Evolutionary conservation across 2,797 vertebrate species (phyloP), one percentile per base, ranked within the genome.

Genomic region (Chloroceryle inda): DNA sequence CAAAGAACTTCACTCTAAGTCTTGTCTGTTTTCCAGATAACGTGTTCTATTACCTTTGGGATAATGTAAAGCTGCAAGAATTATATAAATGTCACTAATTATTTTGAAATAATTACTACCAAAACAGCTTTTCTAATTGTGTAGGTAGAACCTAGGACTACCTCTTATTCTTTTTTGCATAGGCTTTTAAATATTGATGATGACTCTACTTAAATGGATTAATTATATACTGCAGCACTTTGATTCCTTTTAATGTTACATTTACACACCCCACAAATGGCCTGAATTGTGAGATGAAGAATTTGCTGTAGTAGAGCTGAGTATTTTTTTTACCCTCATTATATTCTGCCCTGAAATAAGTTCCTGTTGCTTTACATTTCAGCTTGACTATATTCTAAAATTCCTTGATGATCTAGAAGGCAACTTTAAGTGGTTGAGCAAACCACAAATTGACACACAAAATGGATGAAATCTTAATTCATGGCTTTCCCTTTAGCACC

Each of bases 241-340:
- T 94, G 96, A 86, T 97, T 97, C 84, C 67, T 84, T 59, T 80
- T 92, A 91, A 91, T 94, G 93, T 84, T 94, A 45, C 93, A 85
- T 96, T 94, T 95, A 75, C 63, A 95, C 95, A 96, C 97, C 96
- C 69, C 96, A 89, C 77, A 94, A 91, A 74, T 92, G 78, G 76
- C 82, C 85, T 62, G 52, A 74, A 87, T 66, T 88, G 44, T 49
- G 85, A 63, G 68, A 64, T 95, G 75, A 87, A 79, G 59, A 95
- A 94, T 89, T 74, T 68, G 49, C 74, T 89, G 24, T 73, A 67
- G 69, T 23, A 49, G 50, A 44, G 77, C 31, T 71, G 85, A 72
- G 29, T 89, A 69, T 67, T 66, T 78, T 80, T 64, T 66, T 66
- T 26, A 14, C 31, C 33, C 62, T 81, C 22, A 58, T 93, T 93